Conservation (phyloP, 2,797 vertebrate genomes). For the Dryobates pubescens region DNA sequence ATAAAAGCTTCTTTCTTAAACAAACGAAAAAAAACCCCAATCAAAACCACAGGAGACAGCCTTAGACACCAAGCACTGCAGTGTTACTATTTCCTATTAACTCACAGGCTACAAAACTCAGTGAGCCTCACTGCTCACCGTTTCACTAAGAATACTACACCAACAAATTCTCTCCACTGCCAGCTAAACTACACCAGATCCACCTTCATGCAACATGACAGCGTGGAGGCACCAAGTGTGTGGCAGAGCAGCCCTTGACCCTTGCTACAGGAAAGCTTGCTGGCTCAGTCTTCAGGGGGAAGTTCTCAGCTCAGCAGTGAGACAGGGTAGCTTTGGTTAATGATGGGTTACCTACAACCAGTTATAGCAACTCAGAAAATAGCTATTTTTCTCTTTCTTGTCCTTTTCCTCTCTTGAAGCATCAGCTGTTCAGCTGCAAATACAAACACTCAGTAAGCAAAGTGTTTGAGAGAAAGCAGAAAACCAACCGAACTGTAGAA, state of each 20-base stretch:
- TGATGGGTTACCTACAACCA: not conserved
- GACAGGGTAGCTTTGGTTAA: not conserved
- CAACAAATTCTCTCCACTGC: not conserved
- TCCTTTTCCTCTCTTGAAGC: not conserved
- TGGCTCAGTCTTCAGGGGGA: not conserved
- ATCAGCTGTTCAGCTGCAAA: not conserved
- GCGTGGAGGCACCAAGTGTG: not conserved
- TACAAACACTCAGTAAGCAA: not conserved
- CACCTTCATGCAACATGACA: not conserved
- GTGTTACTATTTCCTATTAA: not conserved
- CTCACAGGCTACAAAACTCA: fast-evolving
- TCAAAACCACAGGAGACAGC: not conserved
- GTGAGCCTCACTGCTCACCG: not conserved
- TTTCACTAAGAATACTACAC: not conserved
- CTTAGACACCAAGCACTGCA: not conserved
- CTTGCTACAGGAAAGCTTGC: not conserved
- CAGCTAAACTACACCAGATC: not conserved
- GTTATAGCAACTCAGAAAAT: not conserved
- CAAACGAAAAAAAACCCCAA: no score
- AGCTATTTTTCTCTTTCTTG: not conserved
- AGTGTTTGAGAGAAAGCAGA: not conserved
- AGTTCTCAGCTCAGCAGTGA: not conserved
- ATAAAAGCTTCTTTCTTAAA: not conserved
- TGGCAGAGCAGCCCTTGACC: not conserved
- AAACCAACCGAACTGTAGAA: not conserved